A percentile compares a stretch with the other conserved stretches of the same genome.
These are phyloP conservation scores for Hesperia comma DNA, from an alignment of 2,888 invertebrate species.

Conservation along the genomic window DNA sequence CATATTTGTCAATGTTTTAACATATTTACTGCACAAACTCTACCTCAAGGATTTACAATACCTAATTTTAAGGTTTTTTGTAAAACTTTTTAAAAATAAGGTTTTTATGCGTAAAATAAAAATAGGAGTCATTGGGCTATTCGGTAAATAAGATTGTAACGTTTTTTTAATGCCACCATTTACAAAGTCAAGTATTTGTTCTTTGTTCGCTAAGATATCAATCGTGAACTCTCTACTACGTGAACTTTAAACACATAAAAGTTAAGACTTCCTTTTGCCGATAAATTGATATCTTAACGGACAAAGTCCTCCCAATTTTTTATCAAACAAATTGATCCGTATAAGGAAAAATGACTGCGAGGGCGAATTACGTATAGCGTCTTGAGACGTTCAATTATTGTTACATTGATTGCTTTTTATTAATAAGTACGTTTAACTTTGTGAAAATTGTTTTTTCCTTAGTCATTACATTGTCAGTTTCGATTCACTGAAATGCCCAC, in stretches of 20 bases:
- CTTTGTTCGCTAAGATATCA: background rate
- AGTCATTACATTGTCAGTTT: too few relatives aligned
- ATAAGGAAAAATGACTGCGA: background rate
- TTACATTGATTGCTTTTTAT: background rate
- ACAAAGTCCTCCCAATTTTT: background rate
- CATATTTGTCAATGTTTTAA: background rate
- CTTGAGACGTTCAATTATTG: background rate
- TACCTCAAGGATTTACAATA: constrained; percentile 27
- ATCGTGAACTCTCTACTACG: background rate
- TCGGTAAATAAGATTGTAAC: too few relatives aligned
- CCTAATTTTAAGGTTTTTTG: constrained; percentile 11
- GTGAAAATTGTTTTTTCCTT: too few relatives aligned
- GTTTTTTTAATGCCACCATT: too few relatives aligned
- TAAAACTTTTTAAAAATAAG: background rate
- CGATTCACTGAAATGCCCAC: too few relatives aligned
- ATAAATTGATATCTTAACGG: background rate
- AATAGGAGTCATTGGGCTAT: too few relatives aligned
- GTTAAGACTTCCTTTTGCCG: background rate
- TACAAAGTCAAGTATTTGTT: background rate
- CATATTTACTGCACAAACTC: constrained; percentile 20
- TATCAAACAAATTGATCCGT: background rate
- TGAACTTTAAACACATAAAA: background rate
- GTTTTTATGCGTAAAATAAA: background rate
- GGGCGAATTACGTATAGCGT: background rate
- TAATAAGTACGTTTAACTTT: too few relatives aligned